Evolutionary conservation across 2,113 vertebrate species (phyloP).

Genomic region (Serranochromis macrocephalus): DNA sequence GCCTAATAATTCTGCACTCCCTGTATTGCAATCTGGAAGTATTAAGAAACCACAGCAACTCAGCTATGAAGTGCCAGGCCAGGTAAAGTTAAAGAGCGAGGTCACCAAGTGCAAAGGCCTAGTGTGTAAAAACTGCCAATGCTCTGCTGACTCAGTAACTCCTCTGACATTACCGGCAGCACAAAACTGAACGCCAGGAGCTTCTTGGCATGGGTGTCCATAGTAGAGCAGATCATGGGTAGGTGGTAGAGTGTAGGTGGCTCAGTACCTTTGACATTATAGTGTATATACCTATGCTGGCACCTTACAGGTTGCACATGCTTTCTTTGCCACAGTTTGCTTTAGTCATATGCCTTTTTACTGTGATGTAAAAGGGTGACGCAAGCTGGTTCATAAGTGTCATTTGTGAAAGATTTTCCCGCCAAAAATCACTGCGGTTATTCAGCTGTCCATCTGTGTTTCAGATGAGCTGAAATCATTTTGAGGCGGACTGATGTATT

Average conservation of each 20-base stretch:
- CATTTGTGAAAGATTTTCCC: neutral
- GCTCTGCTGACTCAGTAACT: neutral
- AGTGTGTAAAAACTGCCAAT: neutral
- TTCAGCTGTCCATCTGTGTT: neutral
- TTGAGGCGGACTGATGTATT: neutral
- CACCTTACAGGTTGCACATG: neutral
- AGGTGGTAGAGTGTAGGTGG: neutral
- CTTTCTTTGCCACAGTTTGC: neutral
- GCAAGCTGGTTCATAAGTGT: neutral
- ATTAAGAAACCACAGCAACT: neutral
- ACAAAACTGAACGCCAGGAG: neutral
- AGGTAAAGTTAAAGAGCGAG: neutral
- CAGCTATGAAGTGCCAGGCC: neutral
- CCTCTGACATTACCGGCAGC: neutral
- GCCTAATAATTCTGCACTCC: too few species aligned
- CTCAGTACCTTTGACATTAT: neutral
- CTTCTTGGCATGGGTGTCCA: neutral
- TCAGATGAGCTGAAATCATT: neutral
- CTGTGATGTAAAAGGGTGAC: neutral
- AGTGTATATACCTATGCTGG: neutral
- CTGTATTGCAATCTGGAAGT: neutral
- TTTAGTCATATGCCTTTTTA: neutral
- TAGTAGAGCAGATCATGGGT: neutral
- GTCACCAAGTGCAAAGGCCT: neutral
- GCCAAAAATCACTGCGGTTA: neutral